phyloP scores from a whole-genome alignment of 2,113 vertebrate genomes.

The Bagarius yarrelli region DNA sequence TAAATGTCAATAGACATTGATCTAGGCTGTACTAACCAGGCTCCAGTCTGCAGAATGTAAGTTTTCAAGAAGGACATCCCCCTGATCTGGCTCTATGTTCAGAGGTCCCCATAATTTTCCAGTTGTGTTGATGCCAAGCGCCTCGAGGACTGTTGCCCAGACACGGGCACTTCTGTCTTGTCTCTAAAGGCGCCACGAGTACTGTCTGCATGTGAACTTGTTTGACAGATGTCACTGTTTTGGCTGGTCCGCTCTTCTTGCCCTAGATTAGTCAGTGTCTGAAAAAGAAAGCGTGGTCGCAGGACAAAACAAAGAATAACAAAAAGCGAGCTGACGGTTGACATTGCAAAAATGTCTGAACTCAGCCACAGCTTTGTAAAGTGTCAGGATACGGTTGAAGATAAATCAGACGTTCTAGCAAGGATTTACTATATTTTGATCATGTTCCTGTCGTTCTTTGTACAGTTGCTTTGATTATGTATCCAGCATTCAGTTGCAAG shows the following conservation, averaged over 20 bases:
- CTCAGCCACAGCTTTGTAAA: background rate
- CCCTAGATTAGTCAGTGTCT: constrained; percentile 10
- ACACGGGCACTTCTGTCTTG: constrained; percentile 47
- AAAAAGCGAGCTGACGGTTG: background rate
- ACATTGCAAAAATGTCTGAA: background rate
- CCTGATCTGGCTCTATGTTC: constrained; percentile 4
- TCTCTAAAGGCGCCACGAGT: constrained; percentile 35
- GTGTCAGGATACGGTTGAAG: background rate
- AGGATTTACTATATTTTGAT: no score
- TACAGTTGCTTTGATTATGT: background rate
- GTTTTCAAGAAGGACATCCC: constrained; percentile 61
- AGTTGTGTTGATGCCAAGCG: constrained; percentile 48
- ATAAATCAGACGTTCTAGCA: background rate
- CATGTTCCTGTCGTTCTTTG: no score
- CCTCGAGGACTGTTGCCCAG: constrained; percentile 54
- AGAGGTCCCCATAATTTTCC: constrained; percentile 48
- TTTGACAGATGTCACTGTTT: constrained; percentile 42
- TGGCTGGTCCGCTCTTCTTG: constrained; percentile 16
- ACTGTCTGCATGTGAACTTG: constrained; percentile 29
- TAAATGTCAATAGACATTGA: background rate
- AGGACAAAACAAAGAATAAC: constrained; percentile 9
- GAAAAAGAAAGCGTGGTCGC: constrained; percentile 14
- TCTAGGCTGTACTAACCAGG: background rate
- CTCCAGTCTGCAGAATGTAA: background rate
- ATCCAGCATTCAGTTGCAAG: background rate